Percentiles rank a stretch among this genome's conserved stretches.
Evolutionary conservation across 2,113 vertebrate genomes (phyloP).

Genomic region (Phrynosoma platyrhinos): DNA sequence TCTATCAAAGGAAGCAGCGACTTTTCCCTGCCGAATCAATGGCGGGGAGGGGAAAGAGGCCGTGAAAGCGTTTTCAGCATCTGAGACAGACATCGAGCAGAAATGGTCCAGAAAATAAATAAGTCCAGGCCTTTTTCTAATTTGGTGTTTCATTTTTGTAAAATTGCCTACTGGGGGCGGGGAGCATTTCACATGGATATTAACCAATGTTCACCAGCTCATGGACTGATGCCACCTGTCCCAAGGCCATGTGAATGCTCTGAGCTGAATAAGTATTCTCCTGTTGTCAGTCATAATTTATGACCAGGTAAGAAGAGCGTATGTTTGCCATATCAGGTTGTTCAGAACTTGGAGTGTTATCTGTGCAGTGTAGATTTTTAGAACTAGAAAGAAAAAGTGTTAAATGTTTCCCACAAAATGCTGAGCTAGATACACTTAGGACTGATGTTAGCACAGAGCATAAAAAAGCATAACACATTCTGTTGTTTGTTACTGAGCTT

Average conservation of each 20-base stretch:
- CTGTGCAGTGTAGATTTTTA: slow-evolving; percentile 13
- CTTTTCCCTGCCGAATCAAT: slow-evolving; percentile 56
- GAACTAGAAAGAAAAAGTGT: neutral
- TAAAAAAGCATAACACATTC: no score
- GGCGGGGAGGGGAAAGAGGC: neutral
- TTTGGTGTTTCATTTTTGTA: slow-evolving; percentile 58
- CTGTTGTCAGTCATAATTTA: slow-evolving; percentile 51
- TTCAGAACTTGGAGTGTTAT: slow-evolving; percentile 37
- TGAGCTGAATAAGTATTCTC: slow-evolving; percentile 57
- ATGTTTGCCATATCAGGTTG: slow-evolving; percentile 57
- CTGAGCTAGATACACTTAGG: neutral
- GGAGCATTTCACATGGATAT: slow-evolving; percentile 71
- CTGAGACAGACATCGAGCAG: slow-evolving; percentile 39
- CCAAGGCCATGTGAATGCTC: slow-evolving; percentile 54
- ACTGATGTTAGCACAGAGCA: no score
- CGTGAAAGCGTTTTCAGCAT: slow-evolving; percentile 33
- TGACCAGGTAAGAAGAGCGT: slow-evolving; percentile 53
- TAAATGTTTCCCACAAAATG: no score
- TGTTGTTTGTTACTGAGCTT: no score
- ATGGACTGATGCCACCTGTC: slow-evolving; percentile 58
- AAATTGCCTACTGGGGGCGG: slow-evolving; percentile 58
- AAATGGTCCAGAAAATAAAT: neutral
- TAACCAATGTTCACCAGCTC: slow-evolving; percentile 65
- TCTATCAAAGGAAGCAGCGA: slow-evolving; percentile 49
- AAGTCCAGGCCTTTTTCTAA: slow-evolving; percentile 50